phyloP scores from a whole-genome alignment of 1,140 invertebrate species.

The Cylas formicarius region DNA sequence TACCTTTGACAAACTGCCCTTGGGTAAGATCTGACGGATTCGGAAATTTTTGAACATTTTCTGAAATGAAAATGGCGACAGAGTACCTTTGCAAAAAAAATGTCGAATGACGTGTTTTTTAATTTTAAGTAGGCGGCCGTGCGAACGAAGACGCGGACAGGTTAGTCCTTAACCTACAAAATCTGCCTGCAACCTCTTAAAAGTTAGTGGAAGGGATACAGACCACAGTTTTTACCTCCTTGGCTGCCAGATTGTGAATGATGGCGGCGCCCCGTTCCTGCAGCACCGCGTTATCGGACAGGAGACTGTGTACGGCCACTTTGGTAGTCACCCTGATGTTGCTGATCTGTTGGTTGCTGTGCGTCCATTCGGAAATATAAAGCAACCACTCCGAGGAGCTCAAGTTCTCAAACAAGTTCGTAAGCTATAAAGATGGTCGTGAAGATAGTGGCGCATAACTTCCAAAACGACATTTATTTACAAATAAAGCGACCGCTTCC shows the following conservation, averaged over 20 bases:
- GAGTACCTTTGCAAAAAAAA: slow-evolving; percentile 19
- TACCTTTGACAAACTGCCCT: slow-evolving; percentile 65
- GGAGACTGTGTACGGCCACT: slow-evolving; percentile 77
- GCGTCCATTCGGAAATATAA: slow-evolving; percentile 87
- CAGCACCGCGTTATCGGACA: slow-evolving; percentile 63
- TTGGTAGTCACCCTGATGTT: slow-evolving; percentile 88
- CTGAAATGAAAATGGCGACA: slow-evolving; percentile 51
- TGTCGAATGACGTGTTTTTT: too few relatives aligned
- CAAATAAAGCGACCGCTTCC: slow-evolving; percentile 69
- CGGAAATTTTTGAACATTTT: slow-evolving; percentile 62
- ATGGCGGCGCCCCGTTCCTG: slow-evolving; percentile 78
- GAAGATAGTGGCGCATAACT: neutral
- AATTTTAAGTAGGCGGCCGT: too few relatives aligned
- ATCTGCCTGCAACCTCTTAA: too few relatives aligned
- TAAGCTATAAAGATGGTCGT: slow-evolving; percentile 59
- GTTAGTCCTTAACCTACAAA: too few relatives aligned
- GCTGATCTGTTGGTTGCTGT: slow-evolving; percentile 64
- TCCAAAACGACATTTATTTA: slow-evolving; percentile 53
- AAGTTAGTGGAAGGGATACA: slow-evolving; percentile 63
- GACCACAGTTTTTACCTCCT: slow-evolving; percentile 96
- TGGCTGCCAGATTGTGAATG: slow-evolving; percentile 85
- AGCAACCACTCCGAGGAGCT: slow-evolving; percentile 87
- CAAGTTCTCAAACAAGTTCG: slow-evolving; percentile 84
- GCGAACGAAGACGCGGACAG: too few relatives aligned
- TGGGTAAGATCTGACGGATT: slow-evolving; percentile 60